Conservation (phyloP, 2,797 vertebrate species). For the Pseudochaenichthys georgianus region DNA sequence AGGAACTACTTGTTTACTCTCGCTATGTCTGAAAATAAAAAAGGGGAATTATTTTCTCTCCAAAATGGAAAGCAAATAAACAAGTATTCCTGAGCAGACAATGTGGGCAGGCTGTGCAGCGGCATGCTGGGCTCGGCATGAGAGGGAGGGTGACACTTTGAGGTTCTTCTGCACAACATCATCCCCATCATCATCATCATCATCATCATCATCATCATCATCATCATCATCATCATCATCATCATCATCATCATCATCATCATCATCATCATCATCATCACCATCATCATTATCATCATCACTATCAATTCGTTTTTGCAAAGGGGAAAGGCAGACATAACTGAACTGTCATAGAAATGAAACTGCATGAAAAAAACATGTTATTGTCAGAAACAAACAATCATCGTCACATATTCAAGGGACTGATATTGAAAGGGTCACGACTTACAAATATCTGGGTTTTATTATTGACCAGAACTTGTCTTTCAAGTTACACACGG, state of each 20-base stretch:
- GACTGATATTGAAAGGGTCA: too few species aligned
- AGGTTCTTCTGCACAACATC: slow-evolving; percentile 45
- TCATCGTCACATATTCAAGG: not conserved
- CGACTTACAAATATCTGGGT: too few species aligned
- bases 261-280: slow-evolving; percentile 30
- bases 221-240: slow-evolving; percentile 2
- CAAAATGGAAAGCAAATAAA: slow-evolving; percentile 80
- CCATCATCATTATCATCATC: slow-evolving; percentile 8
- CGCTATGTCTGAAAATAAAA: slow-evolving; percentile 75
- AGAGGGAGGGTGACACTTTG: slow-evolving; percentile 43
- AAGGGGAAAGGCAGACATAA: not conserved
- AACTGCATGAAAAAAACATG: not conserved
- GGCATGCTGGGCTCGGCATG: slow-evolving; percentile 51
- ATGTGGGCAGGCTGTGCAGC: slow-evolving; percentile 65
- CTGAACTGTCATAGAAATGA: not conserved
- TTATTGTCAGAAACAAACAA: not conserved
- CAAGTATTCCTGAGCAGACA: slow-evolving; percentile 77
- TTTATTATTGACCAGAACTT: too few species aligned
- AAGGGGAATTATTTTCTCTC: slow-evolving; percentile 76
- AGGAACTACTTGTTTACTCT: slow-evolving; percentile 83
- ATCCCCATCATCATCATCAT: slow-evolving; percentile 22
- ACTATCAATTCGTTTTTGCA: slow-evolving; percentile 11
- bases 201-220: too few species aligned
- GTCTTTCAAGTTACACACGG: too few species aligned
- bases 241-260: slow-evolving; percentile 5